phyloP scores from a whole-genome alignment of 2,113 vertebrate genomes.

The Mixornis gularis region DNA sequence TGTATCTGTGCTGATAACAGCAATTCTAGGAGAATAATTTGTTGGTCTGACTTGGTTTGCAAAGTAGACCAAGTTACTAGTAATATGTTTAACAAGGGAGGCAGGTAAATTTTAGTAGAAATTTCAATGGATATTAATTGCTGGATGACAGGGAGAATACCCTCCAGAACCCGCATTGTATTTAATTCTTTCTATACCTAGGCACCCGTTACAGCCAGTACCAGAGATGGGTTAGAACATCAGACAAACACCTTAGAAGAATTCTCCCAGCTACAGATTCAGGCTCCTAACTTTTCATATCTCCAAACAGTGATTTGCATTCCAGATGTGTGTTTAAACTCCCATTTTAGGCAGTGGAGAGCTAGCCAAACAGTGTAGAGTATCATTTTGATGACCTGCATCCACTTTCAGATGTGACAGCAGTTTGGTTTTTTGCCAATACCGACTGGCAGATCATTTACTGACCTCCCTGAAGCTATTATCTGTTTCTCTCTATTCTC shows the following conservation, averaged over 20 bases:
- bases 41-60: background rate
- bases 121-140: background rate
- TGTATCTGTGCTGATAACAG: background rate
- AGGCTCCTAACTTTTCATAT: background rate
- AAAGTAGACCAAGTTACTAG: background rate
- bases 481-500: conserved; percentile 10
- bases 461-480: background rate
- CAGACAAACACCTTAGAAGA: background rate
- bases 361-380: background rate
- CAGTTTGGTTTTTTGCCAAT: background rate
- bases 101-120: background rate
- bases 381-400: background rate
- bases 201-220: background rate
- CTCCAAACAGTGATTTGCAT: background rate
- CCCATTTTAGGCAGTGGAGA: accelerated
- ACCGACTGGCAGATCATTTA: background rate
- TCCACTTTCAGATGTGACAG: background rate
- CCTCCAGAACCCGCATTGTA: accelerated
- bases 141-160: background rate
- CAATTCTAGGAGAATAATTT: background rate
- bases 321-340: background rate
- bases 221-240: accelerated
- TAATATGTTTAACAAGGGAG: background rate
- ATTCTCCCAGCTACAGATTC: background rate
- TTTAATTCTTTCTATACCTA: background rate